Percentiles rank a stretch among this genome's conserved stretches.
phyloP scores from a whole-genome alignment of 2,888 invertebrate genomes.

The Sthenelais limicola region DNA sequence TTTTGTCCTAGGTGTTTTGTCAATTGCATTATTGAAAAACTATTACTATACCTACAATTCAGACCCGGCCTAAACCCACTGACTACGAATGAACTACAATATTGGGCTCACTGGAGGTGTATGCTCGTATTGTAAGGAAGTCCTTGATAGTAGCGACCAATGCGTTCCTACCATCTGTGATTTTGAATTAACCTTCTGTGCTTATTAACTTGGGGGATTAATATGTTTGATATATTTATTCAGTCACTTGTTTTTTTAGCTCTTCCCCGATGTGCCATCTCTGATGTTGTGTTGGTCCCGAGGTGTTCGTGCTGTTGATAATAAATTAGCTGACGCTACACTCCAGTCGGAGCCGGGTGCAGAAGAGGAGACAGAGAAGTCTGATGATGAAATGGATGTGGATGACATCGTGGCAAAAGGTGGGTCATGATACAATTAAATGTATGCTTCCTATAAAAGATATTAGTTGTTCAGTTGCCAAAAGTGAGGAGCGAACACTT shows the following conservation, averaged over 20 bases:
- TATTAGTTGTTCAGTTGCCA: neutral
- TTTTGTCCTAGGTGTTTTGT: no score
- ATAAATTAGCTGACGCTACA: no score
- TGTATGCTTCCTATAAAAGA: neutral
- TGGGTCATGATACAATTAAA: neutral
- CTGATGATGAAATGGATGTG: constrained; percentile 5
- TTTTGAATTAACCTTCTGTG: neutral
- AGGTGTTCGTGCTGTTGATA: neutral
- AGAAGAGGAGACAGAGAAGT: constrained; percentile 5
- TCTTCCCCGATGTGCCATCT: constrained; percentile 22
- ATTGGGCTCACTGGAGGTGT: no score
- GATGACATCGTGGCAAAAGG: constrained; percentile 40
- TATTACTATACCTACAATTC: no score
- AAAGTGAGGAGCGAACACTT: neutral
- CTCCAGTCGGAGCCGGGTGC: neutral
- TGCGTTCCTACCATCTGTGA: no score
- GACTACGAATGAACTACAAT: no score
- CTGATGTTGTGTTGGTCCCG: constrained; percentile 27
- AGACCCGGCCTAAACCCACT: no score
- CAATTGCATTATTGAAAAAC: no score
- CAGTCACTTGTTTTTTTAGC: constrained; percentile 5
- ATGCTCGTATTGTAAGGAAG: no score
- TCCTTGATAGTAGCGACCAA: no score
- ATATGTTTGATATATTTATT: neutral
- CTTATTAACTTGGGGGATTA: neutral